Evolutionary conservation across 1,140 invertebrate genomes (phyloP), one percentile per base, ranked within the genome.

Genomic region (Campoletis sonorensis): DNA sequence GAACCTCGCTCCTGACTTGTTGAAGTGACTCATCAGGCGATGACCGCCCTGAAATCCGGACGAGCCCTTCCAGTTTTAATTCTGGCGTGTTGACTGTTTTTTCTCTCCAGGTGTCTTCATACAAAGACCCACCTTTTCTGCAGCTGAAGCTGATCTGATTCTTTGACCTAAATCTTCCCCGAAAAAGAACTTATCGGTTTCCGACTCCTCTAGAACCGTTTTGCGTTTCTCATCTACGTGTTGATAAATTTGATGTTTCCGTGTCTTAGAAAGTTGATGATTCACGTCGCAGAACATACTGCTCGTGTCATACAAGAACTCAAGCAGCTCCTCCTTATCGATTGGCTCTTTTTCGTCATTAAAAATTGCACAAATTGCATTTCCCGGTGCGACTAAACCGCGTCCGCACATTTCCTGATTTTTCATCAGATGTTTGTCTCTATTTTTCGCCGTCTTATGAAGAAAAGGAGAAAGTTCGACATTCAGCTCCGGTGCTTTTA

Each of bases 21-120:
- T n/a, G n/a, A n/a, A n/a, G n/a, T n/a, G n/a, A n/a, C n/a, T n/a
- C n/a, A n/a, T n/a, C n/a, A n/a, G n/a, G n/a, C n/a, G n/a, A n/a
- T n/a, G n/a, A n/a, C n/a, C n/a, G n/a, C n/a, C n/a, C n/a, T n/a
- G n/a, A 21, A 54, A 23, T 26, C 27, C 68, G 49, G 82, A 64
- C 70, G 79, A 81, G 73, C 78, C 58, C 54, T 71, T 84, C 64
- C 76, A 82, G 82, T 84, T 87, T 85, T 73, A 80, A 75, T 30
- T 64, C 40, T 72, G 68, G 8, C 18, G 33, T 51, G 10, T 4
- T 33, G 11, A 7, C 4, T 8, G n/a, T 33, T 67, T 76, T 37
- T 83, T 85, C 67, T 68, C 27, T 58, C 58, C 8, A 18, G 73
- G 80, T 0, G 64, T 45, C 27, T 82, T 77, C 4, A 82, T 75